phyloP scores from a whole-genome alignment of 2,888 invertebrate species.

The Hanleya hanleyi region DNA sequence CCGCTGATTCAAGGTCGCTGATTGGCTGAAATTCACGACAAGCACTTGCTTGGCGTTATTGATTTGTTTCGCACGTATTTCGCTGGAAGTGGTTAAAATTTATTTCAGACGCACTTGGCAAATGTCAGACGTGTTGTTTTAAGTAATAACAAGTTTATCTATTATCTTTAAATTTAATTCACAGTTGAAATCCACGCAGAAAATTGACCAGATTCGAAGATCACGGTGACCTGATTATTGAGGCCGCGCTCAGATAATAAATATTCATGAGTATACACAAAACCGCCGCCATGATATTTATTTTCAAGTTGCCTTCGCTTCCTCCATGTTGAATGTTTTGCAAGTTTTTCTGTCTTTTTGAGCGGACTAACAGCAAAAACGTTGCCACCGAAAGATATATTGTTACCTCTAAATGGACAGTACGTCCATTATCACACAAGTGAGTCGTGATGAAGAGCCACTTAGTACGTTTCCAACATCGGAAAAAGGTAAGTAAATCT shows the following conservation, averaged over 20 bases:
- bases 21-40: not conserved
- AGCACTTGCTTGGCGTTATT: not conserved
- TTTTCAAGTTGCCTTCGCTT: constrained; percentile 38
- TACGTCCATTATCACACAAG: constrained; percentile 99
- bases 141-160: too few species aligned
- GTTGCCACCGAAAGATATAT: constrained; percentile 46
- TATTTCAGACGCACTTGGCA: not conserved
- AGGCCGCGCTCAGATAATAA: constrained; percentile 40
- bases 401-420: constrained; percentile 81
- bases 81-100: not conserved
- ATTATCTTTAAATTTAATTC: too few species aligned
- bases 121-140: too few species aligned
- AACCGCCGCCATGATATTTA: constrained; percentile 48
- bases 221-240: not conserved
- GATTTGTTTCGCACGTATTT: too few species aligned
- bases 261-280: constrained; percentile 59
- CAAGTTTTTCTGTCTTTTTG: constrained; percentile 39
- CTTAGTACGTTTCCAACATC: constrained; percentile 88
- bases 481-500: constrained; percentile 87
- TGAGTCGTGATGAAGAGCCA: constrained; percentile 97
- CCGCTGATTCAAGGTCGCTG: too few species aligned
- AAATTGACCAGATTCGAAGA: not conserved
- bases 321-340: constrained; percentile 48
- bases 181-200: too few species aligned
- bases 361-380: constrained; percentile 44